phyloP scores from a whole-genome alignment of 2,797 vertebrate genomes.

The Podarcis lilfordi region DNA sequence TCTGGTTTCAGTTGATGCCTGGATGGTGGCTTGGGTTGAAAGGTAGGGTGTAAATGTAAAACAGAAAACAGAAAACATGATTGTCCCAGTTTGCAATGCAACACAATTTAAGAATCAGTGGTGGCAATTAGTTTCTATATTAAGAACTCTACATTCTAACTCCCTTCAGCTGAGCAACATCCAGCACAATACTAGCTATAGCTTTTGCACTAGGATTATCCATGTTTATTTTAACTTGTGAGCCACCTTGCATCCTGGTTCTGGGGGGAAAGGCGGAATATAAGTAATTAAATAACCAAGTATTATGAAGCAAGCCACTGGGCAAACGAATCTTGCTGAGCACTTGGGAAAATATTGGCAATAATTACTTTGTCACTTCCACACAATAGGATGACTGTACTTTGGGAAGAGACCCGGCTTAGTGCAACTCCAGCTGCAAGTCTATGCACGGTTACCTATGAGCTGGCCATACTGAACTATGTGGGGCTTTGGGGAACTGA shows the following conservation, averaged over 20 bases:
- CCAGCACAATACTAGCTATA: neutral
- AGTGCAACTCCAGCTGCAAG: neutral
- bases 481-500: neutral
- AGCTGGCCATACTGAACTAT: neutral
- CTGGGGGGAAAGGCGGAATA: too few species aligned
- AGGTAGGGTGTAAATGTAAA: too few species aligned
- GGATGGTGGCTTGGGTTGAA: too few species aligned
- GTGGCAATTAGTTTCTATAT: neutral
- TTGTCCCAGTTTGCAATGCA: neutral
- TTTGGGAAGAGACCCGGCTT: constrained; percentile 19
- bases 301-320: too few species aligned
- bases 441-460: neutral
- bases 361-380: neutral
- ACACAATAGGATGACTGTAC: constrained; percentile 14
- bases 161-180: neutral
- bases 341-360: neutral
- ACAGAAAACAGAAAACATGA: neutral
- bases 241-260: too few species aligned
- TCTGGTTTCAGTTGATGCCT: too few species aligned
- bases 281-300: neutral
- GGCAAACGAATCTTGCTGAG: neutral
- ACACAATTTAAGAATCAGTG: neutral
- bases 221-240: too few species aligned
- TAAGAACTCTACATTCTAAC: neutral
- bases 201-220: neutral